These are phyloP conservation scores for Hirtodrosophila duncani DNA, from an alignment of 2,888 invertebrate genomes.

Conservation along the genomic window DNA sequence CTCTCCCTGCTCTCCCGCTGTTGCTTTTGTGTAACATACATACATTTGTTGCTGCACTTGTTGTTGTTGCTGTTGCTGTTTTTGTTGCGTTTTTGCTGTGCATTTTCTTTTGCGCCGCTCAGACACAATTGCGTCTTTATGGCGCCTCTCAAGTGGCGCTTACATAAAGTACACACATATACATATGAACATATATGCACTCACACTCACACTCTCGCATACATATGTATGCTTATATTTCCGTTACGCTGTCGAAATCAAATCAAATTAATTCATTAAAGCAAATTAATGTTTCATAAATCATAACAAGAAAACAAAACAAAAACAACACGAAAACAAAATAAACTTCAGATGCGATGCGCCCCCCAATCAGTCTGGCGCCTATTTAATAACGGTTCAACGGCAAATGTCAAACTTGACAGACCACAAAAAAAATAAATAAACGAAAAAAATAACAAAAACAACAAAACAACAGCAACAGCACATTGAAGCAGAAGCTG, in stretches of 20 bases:
- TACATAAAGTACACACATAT: constrained; percentile 17
- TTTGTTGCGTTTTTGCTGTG: constrained; percentile 21
- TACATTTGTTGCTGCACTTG: constrained; percentile 4
- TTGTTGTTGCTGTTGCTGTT: constrained; percentile 3
- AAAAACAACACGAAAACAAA: background rate
- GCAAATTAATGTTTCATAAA: constrained; percentile 65
- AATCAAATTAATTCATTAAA: constrained; percentile 69
- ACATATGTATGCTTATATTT: constrained; percentile 12
- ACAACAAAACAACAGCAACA: too few relatives aligned
- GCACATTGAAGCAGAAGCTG: too few relatives aligned
- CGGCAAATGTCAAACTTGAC: constrained; percentile 69
- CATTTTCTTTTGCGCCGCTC: constrained; percentile 27
- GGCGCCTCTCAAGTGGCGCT: constrained; percentile 56
- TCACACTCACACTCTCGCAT: background rate
- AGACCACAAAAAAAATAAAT: constrained; percentile 12
- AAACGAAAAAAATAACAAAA: too few relatives aligned
- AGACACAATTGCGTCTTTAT: constrained; percentile 44
- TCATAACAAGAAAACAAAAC: constrained; percentile 50
- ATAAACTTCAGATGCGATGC: background rate
- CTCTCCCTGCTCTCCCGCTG: background rate
- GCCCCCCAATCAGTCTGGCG: constrained; percentile 58
- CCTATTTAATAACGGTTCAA: constrained; percentile 66
- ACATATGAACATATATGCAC: background rate
- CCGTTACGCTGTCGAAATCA: constrained; percentile 48
- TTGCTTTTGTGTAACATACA: background rate